Conservation (phyloP, 2,797 vertebrate species). For the Amblyopsis hoosieri region DNA sequence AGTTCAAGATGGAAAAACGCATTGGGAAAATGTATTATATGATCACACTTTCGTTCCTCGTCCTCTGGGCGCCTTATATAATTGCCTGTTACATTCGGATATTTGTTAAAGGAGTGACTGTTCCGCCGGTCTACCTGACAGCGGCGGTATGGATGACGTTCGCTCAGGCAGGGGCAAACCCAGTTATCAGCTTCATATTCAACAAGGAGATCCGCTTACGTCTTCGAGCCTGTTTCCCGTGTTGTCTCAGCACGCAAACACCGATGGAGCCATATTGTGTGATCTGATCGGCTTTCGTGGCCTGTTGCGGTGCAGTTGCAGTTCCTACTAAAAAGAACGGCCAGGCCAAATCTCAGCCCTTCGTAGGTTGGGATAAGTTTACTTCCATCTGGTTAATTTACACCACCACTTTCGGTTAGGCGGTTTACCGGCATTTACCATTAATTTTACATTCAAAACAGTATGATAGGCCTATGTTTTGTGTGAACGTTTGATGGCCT, state of each 20-base stretch:
- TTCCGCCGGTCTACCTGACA: conserved; percentile 90
- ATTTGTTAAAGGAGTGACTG: conserved; percentile 83
- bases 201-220: conserved; percentile 92
- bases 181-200: conserved; percentile 93
- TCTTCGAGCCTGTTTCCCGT: conserved; percentile 87
- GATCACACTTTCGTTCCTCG: conserved; percentile 89
- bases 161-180: conserved; percentile 92
- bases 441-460: conserved; percentile 33
- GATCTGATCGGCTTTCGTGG: conserved; percentile 58
- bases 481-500: conserved; percentile 25
- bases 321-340: conserved; percentile 9
- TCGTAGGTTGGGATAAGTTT: background rate
- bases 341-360: background rate
- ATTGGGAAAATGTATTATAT: conserved; percentile 97
- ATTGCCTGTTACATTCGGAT: conserved; percentile 91
- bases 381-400: too few relatives aligned
- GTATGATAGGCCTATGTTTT: conserved; percentile 42
- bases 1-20: conserved; percentile 95
- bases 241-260: conserved; percentile 88
- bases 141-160: conserved; percentile 96
- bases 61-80: conserved; percentile 94
- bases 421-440: conserved; percentile 2
- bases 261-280: conserved; percentile 88
- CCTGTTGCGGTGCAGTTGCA: conserved; percentile 17
- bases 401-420: background rate